Evolutionary conservation across 1,140 invertebrate genomes (phyloP), one percentile per base, ranked within the genome.

Genomic region (Drosophila dunni): DNA sequence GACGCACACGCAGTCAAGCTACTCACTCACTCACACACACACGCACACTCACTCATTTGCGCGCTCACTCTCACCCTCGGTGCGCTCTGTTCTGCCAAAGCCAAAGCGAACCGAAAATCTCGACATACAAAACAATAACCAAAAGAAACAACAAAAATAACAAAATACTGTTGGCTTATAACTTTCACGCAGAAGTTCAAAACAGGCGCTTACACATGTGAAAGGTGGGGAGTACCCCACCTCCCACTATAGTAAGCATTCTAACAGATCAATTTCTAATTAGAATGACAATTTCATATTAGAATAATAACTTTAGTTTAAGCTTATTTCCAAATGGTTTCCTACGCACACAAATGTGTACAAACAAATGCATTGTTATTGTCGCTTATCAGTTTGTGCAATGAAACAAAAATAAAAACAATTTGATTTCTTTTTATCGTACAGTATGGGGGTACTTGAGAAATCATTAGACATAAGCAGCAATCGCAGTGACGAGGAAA

Each of bases 111-210:
- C 66, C 56, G 11, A 79, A 86, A 80, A 79, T 79, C 83, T 73
- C 69, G 53, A 75, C 75, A 70, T 46, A 64, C 50, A 34, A 53
- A 10, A 24, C 13, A 51, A 38, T 51, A 20, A 20, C 17, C 17
- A 20, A 20, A 20, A 63, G 13, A 13, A 61, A 45, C 29, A 73
- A 17, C 33, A 74, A 58, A n/a, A 60, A 51, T 61, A 60, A 51
- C 62, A 44, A 68, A 51, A 65, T 61, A 76, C 48, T 67, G 65
- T 54, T 76, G 74, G 76, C 65, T 86, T 79, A 79, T 73, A 89
- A 88, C 79, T 88, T 88, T 89, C 83, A 89, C 83, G 75, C 84
- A 51, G 58, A 78, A 70, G 67, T 54, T 75, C 57, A 66, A 77
- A 81, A 75, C 34, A 42, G 29, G 33, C 24, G 40, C 63, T 81